A percentile compares a stretch with the other conserved stretches of the same genome.
Conservation (phyloP, 2,113 vertebrate species). For the Callopanchax toddi region DNA sequence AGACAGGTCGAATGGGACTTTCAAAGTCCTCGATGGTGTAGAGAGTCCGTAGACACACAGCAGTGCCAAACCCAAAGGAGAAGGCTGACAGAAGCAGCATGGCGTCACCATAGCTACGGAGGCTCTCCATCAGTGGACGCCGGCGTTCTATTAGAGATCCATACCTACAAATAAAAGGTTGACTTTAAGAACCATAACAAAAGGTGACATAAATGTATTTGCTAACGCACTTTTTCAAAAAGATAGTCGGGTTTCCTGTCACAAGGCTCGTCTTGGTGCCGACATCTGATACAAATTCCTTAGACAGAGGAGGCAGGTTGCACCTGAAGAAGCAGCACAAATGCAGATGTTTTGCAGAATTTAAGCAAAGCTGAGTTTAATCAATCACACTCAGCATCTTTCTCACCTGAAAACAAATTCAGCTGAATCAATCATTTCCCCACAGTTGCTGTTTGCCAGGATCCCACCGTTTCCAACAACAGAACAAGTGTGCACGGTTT, state of each 20-base stretch:
- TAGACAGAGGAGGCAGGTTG: slow-evolving; percentile 88
- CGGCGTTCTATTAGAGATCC: slow-evolving; percentile 83
- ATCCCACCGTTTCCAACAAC: slow-evolving; percentile 82
- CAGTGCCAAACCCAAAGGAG: slow-evolving; percentile 86
- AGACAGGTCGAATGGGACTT: slow-evolving; percentile 80
- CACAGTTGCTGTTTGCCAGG: slow-evolving; percentile 78
- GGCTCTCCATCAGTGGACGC: slow-evolving; percentile 81
- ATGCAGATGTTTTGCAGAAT: not conserved
- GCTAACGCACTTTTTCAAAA: slow-evolving; percentile 85
- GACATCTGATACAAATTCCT: slow-evolving; percentile 84
- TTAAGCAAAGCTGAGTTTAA: not conserved
- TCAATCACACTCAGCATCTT: not conserved
- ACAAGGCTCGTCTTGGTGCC: slow-evolving; percentile 91
- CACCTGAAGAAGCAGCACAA: slow-evolving; percentile 79
- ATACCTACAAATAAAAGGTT: slow-evolving; percentile 77
- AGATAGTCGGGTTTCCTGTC: slow-evolving; percentile 95
- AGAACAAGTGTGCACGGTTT: slow-evolving; percentile 69
- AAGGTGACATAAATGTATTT: fast-evolving
- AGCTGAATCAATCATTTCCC: slow-evolving; percentile 73
- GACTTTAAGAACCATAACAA: not conserved
- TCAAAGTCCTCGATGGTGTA: slow-evolving; percentile 85
- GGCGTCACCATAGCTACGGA: slow-evolving; percentile 82
- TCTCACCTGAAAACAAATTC: slow-evolving; percentile 80
- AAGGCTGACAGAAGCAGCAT: slow-evolving; percentile 90
- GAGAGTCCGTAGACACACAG: slow-evolving; percentile 84